These are phyloP conservation scores for Caenorhabditis panamensis DNA, from an alignment of 2,888 invertebrate species.

Conservation along the genomic window DNA sequence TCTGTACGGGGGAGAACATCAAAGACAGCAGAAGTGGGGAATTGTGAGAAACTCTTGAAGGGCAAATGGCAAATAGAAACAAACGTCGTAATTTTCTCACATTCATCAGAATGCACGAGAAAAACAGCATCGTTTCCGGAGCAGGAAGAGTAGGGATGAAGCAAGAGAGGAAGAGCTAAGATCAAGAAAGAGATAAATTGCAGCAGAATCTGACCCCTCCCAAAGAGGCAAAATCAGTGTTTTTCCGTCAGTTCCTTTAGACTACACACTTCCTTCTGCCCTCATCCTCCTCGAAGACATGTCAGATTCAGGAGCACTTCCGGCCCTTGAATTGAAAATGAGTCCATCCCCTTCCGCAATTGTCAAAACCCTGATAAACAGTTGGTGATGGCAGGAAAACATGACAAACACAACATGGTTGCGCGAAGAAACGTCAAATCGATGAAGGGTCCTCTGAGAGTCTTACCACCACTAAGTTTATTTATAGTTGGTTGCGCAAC, in stretches of 20 bases:
- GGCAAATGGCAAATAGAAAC: slow-evolving; percentile 28
- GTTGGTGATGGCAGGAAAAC: slow-evolving; percentile 13
- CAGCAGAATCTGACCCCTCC: not conserved
- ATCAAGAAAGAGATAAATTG: not conserved
- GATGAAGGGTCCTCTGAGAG: slow-evolving; percentile 26
- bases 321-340: slow-evolving; percentile 8
- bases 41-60: slow-evolving; percentile 1
- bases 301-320: slow-evolving; percentile 14
- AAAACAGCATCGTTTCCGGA: slow-evolving; percentile 29
- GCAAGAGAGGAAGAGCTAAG: slow-evolving; percentile 17
- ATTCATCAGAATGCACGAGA: slow-evolving; percentile 36
- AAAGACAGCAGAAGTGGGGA: not conserved
- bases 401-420: slow-evolving; percentile 50
- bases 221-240: not conserved
- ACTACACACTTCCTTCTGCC: not conserved
- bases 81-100: slow-evolving; percentile 33
- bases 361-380: slow-evolving; percentile 41
- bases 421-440: slow-evolving; percentile 23
- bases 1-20: slow-evolving; percentile 19
- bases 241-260: not conserved
- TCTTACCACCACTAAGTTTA: slow-evolving; percentile 35
- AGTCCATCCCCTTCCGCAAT: slow-evolving; percentile 3
- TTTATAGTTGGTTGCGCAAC: slow-evolving; percentile 59
- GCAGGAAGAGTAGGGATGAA: not conserved
- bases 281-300: not conserved